Conservation (phyloP, 2,113 vertebrate genomes). For the Rhizomys pruinosus region DNA sequence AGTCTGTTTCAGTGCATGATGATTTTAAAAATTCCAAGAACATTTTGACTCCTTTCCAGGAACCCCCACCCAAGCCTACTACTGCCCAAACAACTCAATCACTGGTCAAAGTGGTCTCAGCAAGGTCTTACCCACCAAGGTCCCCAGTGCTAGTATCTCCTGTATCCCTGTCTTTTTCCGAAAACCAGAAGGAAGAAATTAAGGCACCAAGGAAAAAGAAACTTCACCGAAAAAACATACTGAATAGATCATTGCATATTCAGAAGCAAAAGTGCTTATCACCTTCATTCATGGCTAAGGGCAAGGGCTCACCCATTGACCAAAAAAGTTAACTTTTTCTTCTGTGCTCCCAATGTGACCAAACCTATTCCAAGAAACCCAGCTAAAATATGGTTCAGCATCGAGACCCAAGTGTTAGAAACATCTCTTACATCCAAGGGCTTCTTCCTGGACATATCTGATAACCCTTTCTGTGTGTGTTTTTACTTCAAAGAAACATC, state of each 20-base stretch:
- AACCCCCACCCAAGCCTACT: neutral
- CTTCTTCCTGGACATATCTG: neutral
- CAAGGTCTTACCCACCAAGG: conserved; percentile 7
- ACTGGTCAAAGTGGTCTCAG: conserved; percentile 36
- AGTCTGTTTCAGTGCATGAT: neutral
- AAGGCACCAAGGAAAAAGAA: conserved; percentile 67
- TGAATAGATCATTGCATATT: conserved; percentile 50
- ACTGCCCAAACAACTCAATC: conserved; percentile 19
- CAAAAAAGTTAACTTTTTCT: conserved; percentile 58
- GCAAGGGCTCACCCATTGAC: conserved; percentile 38
- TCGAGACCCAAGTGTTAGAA: conserved; percentile 19
- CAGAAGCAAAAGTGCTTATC: conserved; percentile 65
- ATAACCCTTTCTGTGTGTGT: conserved; percentile 48
- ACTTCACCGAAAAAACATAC: conserved; percentile 60
- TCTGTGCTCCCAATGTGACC: neutral
- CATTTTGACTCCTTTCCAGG: conserved; percentile 44
- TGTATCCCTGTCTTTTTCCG: conserved; percentile 45
- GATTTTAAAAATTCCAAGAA: conserved; percentile 11
- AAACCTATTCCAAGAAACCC: neutral
- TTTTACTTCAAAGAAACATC: conserved; percentile 45
- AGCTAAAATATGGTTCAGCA: neutral
- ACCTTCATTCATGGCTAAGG: conserved; percentile 39
- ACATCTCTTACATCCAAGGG: neutral
- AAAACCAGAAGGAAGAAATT: conserved; percentile 45
- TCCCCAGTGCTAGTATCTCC: conserved; percentile 59